Percentiles rank a stretch among this genome's conserved stretches.
These are phyloP conservation scores for Scytalopus superciliaris DNA, from an alignment of 2,113 vertebrate species.

Conservation along the genomic window DNA sequence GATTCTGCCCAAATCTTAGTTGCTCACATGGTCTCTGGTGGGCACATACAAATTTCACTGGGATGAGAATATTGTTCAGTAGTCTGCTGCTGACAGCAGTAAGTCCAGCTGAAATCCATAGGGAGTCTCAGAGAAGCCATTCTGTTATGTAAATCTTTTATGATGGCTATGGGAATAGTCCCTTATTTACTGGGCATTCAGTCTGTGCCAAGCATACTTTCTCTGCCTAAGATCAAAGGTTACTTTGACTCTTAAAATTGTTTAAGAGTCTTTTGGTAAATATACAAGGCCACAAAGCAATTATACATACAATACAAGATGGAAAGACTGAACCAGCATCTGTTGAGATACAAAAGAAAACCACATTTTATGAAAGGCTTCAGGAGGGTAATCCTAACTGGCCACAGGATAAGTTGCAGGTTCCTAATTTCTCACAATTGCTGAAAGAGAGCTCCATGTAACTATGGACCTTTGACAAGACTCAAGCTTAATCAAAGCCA, in stretches of 20 bases:
- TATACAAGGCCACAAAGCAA: neutral
- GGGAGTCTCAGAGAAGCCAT: neutral
- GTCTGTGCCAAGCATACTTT: neutral
- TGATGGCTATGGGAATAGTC: neutral
- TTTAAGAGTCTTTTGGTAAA: neutral
- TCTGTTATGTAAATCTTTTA: neutral
- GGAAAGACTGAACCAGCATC: neutral
- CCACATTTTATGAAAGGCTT: neutral
- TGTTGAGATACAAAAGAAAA: neutral
- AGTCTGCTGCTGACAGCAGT: neutral
- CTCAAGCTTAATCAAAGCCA: neutral
- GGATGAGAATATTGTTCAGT: neutral
- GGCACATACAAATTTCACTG: rapidly evolving
- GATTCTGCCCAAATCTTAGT: neutral
- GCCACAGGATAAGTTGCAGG: neutral
- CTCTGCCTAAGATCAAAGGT: neutral
- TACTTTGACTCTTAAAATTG: neutral
- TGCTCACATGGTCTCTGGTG: neutral
- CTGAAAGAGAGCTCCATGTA: neutral
- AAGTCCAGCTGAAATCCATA: neutral
- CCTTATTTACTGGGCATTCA: neutral
- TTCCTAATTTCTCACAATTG: neutral
- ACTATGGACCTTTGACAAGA: neutral
- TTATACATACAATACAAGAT: neutral
- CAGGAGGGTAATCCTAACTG: rapidly evolving